phyloP scores from a whole-genome alignment of 2,797 vertebrate species.

The Okamejei kenojei region DNA sequence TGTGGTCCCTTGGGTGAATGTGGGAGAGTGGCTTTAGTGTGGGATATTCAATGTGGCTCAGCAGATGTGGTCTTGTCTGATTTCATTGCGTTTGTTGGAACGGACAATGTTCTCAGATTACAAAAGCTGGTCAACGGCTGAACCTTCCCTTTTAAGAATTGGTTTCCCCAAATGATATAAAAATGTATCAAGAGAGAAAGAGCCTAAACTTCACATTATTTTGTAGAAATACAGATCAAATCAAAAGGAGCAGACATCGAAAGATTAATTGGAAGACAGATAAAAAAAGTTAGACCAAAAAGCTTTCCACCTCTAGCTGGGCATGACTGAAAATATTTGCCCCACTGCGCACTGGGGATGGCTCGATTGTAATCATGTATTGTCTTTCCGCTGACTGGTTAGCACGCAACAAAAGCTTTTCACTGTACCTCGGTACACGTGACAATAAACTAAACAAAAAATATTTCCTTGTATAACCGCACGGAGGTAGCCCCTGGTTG shows the following conservation, averaged over 20 bases:
- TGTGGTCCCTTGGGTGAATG: neutral
- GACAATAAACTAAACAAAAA: neutral
- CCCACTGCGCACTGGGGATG: too few relatives aligned
- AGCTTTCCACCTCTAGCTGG: neutral
- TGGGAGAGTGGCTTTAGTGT: neutral
- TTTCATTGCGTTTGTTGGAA: constrained; percentile 5
- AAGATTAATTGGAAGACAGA: neutral
- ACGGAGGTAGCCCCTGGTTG: neutral
- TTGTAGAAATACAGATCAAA: neutral
- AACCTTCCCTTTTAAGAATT: neutral
- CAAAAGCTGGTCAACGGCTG: neutral
- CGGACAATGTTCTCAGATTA: neutral
- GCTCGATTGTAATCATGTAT: too few relatives aligned
- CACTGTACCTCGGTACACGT: too few relatives aligned
- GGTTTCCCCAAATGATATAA: neutral
- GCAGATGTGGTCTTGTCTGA: neutral
- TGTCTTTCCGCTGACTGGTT: too few relatives aligned
- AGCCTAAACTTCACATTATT: neutral
- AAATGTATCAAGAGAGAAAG: neutral
- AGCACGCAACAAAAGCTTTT: too few relatives aligned
- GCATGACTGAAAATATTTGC: too few relatives aligned
- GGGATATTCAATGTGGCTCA: neutral
- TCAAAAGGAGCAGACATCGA: neutral
- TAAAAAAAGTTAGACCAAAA: neutral
- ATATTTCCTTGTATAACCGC: neutral